These are phyloP conservation scores for Diarsia brunnea DNA, from an alignment of 2,888 invertebrate species.

Conservation along the genomic window DNA sequence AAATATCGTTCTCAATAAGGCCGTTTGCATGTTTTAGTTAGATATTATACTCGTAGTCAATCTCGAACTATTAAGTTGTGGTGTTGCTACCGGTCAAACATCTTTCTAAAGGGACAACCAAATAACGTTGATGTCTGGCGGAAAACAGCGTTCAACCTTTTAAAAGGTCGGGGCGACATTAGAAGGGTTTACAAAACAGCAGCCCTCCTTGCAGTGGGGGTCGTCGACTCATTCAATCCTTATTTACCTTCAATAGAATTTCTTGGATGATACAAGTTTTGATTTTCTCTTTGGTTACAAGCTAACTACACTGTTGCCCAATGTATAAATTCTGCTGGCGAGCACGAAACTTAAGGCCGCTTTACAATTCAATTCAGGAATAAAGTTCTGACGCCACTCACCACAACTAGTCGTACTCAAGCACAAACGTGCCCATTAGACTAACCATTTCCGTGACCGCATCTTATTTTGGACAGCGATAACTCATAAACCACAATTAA, in stretches of 20 bases:
- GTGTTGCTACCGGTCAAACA: neutral
- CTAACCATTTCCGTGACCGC: conserved; percentile 1
- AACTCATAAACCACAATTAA: conserved; percentile 57
- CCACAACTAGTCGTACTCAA: conserved; percentile 2
- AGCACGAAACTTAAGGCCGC: conserved; percentile 2
- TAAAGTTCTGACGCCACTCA: conserved; percentile 17
- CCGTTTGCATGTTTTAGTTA: neutral
- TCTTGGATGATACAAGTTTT: conserved; percentile 8
- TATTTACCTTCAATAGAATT: conserved; percentile 29
- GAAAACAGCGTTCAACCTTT: conserved; percentile 48
- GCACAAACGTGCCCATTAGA: neutral
- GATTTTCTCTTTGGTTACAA: conserved; percentile 14
- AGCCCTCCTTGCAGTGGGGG: conserved; percentile 16
- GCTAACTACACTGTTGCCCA: conserved; percentile 2
- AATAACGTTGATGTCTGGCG: conserved; percentile 27
- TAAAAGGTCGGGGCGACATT: conserved; percentile 51
- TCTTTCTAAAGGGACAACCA: neutral
- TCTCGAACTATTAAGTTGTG: neutral
- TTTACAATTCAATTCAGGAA: conserved; percentile 12
- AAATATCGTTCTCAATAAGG: neutral
- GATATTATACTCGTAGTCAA: neutral
- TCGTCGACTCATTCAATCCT: conserved; percentile 17
- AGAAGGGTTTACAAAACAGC: conserved; percentile 33
- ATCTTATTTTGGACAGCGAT: conserved; percentile 21
- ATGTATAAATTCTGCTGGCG: conserved; percentile 19